Evolutionary conservation across 1,140 invertebrate species (phyloP), one percentile per base, ranked within the genome.

Genomic region (Lethrus apterus): DNA sequence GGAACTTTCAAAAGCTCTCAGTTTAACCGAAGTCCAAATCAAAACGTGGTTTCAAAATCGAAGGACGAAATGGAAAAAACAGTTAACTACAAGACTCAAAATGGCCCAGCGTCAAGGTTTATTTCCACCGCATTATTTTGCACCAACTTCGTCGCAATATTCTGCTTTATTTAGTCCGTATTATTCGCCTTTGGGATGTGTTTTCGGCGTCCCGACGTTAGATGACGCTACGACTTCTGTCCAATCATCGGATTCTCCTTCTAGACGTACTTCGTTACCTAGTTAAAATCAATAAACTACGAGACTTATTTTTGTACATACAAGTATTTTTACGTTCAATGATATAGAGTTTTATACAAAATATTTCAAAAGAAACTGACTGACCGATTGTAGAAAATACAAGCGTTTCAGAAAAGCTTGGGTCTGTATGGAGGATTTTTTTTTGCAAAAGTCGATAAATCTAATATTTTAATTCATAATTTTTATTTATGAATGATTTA

Each of bases 11-110:
- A 89, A 91, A 64, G 80, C 81, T 0, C 63, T 97, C 4, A 85
- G 81, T 45, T 68, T 97, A 8, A 95, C 92, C 0, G 93, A 97
- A 71, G 92, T 94, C 2, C 93, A 97, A 73, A 93, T 97, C 44
- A 97, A 97, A 66, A 97, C 93, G 0, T 97, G 93, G 93, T 96
- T 57, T 24, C 91, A 96, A 70, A 95, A 95, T 66, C 74, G 91
- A 36, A 73, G 92, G 48, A 96, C 92, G 1, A 96, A 96, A 61
- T 95, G 91, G 91, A 95, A 96, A 67, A 96, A 96, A 59, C 92
- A 96, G 57, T 65, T 94, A 52, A 92, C 90, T 1, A 89, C 89
- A 0, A 69, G 87, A 2, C 67, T 93, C 35, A 92, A 93, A 67
- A 84, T 90, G 58, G 87, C 86, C 0, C 88, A 91, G 52, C 67